These are phyloP conservation scores for Tineola bisselliella DNA, from an alignment of 2,888 invertebrate species.

Conservation along the genomic window DNA sequence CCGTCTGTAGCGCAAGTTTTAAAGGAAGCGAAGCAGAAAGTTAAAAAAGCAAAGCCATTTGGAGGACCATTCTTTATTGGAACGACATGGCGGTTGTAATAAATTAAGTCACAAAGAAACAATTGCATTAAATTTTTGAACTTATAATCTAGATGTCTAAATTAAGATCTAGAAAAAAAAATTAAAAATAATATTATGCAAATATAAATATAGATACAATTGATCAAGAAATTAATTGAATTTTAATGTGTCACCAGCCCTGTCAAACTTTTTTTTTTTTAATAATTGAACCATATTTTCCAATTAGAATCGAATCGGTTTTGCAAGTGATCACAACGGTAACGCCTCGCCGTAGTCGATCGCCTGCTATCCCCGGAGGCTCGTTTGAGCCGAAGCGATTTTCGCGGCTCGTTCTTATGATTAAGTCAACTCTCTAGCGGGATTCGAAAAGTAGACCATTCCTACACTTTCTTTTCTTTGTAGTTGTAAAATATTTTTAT, in stretches of 20 bases:
- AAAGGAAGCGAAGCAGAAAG: conserved; percentile 16
- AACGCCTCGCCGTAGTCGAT: conserved; percentile 28
- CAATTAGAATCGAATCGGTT: neutral
- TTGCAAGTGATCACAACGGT: neutral
- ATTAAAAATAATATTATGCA: too few species aligned
- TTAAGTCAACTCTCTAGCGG: conserved; percentile 56
- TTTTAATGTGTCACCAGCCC: too few species aligned
- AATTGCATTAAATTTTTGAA: too few species aligned
- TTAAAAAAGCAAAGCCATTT: conserved; percentile 35
- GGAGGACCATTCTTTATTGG: neutral
- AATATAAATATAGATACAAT: too few species aligned
- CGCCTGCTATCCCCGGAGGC: conserved; percentile 44
- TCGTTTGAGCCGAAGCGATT: conserved; percentile 59
- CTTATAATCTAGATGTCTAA: too few species aligned
- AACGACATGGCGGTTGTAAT: neutral
- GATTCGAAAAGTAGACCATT: conserved; percentile 26
- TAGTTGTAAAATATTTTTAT: neutral
- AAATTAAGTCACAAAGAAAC: neutral
- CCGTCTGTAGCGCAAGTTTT: conserved; percentile 29
- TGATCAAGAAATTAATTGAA: too few species aligned
- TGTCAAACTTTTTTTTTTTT: too few species aligned
- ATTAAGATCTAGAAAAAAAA: too few species aligned
- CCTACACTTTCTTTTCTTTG: neutral
- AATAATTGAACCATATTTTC: neutral
- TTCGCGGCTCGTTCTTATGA: conserved; percentile 62